Evolutionary conservation across 2,113 vertebrate genomes (phyloP).

Genomic region (Plotosus lineatus): DNA sequence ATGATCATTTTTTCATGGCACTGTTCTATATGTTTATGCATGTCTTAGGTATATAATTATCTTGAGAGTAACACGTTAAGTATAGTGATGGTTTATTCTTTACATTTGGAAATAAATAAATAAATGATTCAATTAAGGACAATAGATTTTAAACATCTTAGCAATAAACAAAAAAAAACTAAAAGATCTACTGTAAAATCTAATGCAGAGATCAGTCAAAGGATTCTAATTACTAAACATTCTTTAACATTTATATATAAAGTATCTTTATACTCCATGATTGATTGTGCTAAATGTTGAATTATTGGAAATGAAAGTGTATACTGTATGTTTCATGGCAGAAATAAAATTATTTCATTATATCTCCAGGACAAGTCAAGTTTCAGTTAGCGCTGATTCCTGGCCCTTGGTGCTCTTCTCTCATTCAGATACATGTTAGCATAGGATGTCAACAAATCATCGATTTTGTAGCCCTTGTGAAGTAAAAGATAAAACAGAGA

Average conservation of each 20-base stretch:
- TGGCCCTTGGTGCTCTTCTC: constrained; percentile 67
- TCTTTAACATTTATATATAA: background rate
- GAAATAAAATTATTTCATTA: background rate
- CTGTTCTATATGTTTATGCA: background rate
- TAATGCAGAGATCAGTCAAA: background rate
- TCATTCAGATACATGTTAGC: constrained; percentile 78
- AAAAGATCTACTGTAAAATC: background rate
- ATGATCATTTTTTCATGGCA: background rate
- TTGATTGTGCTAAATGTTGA: background rate
- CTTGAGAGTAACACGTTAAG: background rate
- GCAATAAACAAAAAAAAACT: background rate
- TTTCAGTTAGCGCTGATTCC: constrained; percentile 61
- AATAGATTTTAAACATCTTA: background rate
- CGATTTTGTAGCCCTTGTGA: constrained; percentile 96
- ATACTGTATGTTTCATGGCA: background rate
- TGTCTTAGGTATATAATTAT: background rate
- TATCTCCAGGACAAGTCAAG: background rate
- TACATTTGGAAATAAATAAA: constrained; percentile 32
- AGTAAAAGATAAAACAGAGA: constrained; percentile 16
- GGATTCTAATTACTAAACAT: background rate
- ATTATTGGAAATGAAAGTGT: background rate
- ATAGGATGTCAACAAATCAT: constrained; percentile 92
- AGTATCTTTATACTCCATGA: background rate
- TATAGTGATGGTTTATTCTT: background rate
- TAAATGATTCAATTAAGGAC: background rate